Evolutionary conservation across 2,888 invertebrate genomes (phyloP), one percentile per base, ranked within the genome.

Genomic region (Ecliptopera silaceata): DNA sequence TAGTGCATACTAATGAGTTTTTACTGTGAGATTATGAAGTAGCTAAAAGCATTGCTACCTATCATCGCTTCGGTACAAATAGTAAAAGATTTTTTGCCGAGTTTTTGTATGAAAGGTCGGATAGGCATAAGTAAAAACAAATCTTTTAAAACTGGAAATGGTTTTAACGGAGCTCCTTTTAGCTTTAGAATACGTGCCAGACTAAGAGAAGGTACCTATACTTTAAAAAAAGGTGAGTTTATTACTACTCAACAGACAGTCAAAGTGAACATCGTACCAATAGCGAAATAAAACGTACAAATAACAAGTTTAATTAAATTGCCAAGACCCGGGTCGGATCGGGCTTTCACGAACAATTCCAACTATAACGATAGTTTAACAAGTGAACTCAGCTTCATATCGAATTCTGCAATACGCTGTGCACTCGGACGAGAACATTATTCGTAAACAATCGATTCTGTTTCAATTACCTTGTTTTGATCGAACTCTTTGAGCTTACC

Each of bases 301-400:
- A 86, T 88, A 89, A 85, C 88, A 88, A 84, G 84, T 90, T 91
- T 91, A 91, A 91, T 90, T 91, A 90, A 91, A 91, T 89, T 78
- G 86, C 80, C 80, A 86, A 85, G 84, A 85, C 74, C 54, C 80
- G 71, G 71, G 66, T 67, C 61, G 61, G 69, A 72, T 71, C 69
- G 58, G 68, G 68, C 71, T 69, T 68, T 70, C 74, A 72, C 69
- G 74, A 86, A 85, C 86, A 84, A 87, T 86, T 78, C 77, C 80
- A 77, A 80, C 82, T 81, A 81, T 78, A 84, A 80, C 85, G 82
- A 85, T 87, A 88, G 86, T 87, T 87, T 82, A 86, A 86, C 84
- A 82, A 84, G 84, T 84, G 82, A 86, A 88, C 81, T 85, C 84
- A 81, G 83, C 81, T 82, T 79, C 82, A 82, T 82, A 82, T 82